Conservation (phyloP, 2,113 vertebrate genomes). For the Seriola aureovittata region DNA sequence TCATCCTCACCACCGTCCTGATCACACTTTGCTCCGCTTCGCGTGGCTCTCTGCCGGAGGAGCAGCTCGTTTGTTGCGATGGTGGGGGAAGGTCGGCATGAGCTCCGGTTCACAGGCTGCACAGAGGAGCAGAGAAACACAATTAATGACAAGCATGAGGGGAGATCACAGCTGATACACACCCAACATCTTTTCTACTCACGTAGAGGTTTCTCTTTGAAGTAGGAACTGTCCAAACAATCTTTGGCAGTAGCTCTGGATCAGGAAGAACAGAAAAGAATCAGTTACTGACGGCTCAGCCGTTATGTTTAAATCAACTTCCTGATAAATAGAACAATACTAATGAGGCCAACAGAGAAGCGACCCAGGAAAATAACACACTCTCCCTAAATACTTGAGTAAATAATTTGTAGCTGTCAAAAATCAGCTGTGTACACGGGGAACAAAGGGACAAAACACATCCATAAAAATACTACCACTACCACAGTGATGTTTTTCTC, state of each 20-base stretch:
- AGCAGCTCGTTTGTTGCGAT: constrained; percentile 91
- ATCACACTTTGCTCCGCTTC: constrained; percentile 90
- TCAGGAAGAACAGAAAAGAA: constrained; percentile 19
- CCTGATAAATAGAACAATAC: too few relatives aligned
- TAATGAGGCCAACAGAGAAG: too few relatives aligned
- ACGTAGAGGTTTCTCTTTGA: constrained; percentile 98
- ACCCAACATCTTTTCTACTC: constrained; percentile 70
- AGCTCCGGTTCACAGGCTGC: constrained; percentile 94
- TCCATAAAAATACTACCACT: too few relatives aligned
- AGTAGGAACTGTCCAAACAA: constrained; percentile 95
- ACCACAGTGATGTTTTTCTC: too few relatives aligned
- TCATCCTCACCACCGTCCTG: background rate
- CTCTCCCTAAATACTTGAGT: too few relatives aligned
- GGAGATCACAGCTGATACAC: accelerated
- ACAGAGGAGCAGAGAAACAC: background rate
- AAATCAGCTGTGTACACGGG: constrained; percentile 87
- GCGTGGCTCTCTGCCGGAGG: constrained; percentile 73
- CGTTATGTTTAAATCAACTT: too few relatives aligned
- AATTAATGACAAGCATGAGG: background rate
- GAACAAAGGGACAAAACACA: background rate
- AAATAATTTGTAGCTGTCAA: too few relatives aligned
- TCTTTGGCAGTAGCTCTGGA: constrained; percentile 91
- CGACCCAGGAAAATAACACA: too few relatives aligned
- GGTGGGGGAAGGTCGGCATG: constrained; percentile 98
- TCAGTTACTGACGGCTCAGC: background rate